Conservation (phyloP, 2,797 vertebrate species). For the Coracias cyanogaster region DNA sequence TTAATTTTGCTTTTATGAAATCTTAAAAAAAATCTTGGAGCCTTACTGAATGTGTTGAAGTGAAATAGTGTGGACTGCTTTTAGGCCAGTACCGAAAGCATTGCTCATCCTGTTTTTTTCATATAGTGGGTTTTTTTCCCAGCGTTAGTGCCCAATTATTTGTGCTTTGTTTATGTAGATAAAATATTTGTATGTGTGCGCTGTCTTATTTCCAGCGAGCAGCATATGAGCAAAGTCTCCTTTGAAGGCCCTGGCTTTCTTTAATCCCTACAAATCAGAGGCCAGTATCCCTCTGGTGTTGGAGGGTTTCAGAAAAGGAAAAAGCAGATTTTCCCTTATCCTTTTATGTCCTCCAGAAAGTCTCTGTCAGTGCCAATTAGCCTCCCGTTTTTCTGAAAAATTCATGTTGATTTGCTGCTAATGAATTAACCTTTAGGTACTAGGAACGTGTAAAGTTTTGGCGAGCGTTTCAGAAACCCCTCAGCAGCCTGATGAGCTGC, state of each 20-base stretch:
- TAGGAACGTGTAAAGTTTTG: background rate
- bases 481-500: background rate
- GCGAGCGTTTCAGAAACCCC: background rate
- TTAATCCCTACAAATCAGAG: background rate
- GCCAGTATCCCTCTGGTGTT: background rate
- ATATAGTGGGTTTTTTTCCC: background rate
- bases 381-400: background rate
- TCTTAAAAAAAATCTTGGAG: background rate
- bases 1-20: conserved; percentile 1
- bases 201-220: background rate
- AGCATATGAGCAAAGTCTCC: background rate
- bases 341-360: background rate
- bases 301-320: background rate
- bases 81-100: background rate
- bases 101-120: background rate
- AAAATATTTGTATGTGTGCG: background rate
- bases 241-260: background rate
- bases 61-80: background rate
- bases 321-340: background rate
- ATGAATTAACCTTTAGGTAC: background rate
- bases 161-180: background rate
- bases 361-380: background rate
- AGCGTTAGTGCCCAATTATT: background rate
- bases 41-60: background rate
- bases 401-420: background rate